Evolutionary conservation across 2,888 invertebrate species (phyloP).

Genomic region (Drosophila quinaria): DNA sequence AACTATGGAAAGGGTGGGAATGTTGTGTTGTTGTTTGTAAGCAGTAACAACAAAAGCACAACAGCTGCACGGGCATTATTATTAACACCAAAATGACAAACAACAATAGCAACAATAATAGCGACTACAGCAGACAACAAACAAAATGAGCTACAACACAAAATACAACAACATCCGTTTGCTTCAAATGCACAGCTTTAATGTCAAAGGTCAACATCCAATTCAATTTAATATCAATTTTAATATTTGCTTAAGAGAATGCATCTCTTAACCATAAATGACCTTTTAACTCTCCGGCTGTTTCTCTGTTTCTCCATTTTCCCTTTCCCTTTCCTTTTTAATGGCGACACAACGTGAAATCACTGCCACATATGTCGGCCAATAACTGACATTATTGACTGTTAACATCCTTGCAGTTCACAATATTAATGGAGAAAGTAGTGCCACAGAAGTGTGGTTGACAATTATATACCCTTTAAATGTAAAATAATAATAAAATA

Average conservation of each 20-base stretch:
- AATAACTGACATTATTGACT: slow-evolving; percentile 76
- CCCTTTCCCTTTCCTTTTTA: slow-evolving; percentile 32
- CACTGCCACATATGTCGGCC: slow-evolving; percentile 69
- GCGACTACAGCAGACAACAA: background rate
- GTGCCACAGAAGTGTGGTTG: background rate
- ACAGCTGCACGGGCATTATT: slow-evolving; percentile 54
- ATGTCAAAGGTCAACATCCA: slow-evolving; percentile 1
- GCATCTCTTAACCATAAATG: slow-evolving; percentile 25
- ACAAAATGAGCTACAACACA: slow-evolving; percentile 5
- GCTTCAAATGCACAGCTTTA: slow-evolving; percentile 14
- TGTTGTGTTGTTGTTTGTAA: slow-evolving; percentile 33
- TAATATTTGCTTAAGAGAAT: slow-evolving; percentile 7
- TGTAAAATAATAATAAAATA: background rate
- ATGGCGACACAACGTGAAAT: slow-evolving; percentile 64
- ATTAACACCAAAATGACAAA: slow-evolving; percentile 62
- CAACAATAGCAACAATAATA: slow-evolving; percentile 29
- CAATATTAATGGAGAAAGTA: slow-evolving; percentile 22
- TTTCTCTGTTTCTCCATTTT: background rate
- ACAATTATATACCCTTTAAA: slow-evolving; percentile 14
- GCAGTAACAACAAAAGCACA: slow-evolving; percentile 34
- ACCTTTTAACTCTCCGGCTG: slow-evolving; percentile 10
- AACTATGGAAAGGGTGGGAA: slow-evolving; percentile 11
- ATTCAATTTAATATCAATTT: slow-evolving; percentile 1
- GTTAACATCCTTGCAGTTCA: slow-evolving; percentile 63
- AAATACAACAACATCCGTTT: slow-evolving; percentile 2